Evolutionary conservation across 2,888 invertebrate genomes (phyloP).

Genomic region (Hyppa rectilinea): DNA sequence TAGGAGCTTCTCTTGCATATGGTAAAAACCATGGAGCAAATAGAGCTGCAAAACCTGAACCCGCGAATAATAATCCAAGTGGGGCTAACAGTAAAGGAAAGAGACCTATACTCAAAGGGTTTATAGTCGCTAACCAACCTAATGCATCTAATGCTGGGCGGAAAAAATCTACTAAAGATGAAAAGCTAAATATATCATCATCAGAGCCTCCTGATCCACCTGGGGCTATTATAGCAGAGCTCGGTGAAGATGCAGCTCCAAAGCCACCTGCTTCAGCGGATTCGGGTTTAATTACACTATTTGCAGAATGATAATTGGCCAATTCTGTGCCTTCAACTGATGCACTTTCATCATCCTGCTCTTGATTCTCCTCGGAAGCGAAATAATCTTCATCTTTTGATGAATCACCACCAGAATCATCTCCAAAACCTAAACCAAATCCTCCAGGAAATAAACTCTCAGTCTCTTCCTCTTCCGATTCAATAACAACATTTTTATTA

Average conservation of each 20-base stretch:
- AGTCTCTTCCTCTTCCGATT: constrained; percentile 82
- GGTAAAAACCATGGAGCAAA: constrained; percentile 92
- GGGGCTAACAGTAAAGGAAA: constrained; percentile 92
- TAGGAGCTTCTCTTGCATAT: constrained; percentile 82
- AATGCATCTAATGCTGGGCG: constrained; percentile 88
- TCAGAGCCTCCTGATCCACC: constrained; percentile 79
- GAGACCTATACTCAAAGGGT: constrained; percentile 91
- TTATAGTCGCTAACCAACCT: constrained; percentile 89
- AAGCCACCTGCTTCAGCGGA: constrained; percentile 73
- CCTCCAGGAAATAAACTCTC: constrained; percentile 79
- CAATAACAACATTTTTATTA: constrained; percentile 89
- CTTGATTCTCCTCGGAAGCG: constrained; percentile 79
- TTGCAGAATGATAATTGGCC: constrained; percentile 82
- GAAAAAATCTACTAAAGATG: constrained; percentile 85
- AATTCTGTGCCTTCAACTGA: constrained; percentile 82
- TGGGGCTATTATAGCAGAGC: constrained; percentile 77
- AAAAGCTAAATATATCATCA: constrained; percentile 88
- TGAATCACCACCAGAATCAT: constrained; percentile 80
- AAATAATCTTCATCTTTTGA: constrained; percentile 77
- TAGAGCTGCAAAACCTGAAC: constrained; percentile 91
- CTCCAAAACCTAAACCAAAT: constrained; percentile 81
- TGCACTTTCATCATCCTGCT: constrained; percentile 77
- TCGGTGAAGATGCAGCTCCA: constrained; percentile 76
- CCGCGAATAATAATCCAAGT: constrained; percentile 91
- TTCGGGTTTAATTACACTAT: constrained; percentile 71